These are phyloP conservation scores for Anthopleura sola DNA, from an alignment of 64 coral and sea anemone genomes.

Conservation along the genomic window DNA sequence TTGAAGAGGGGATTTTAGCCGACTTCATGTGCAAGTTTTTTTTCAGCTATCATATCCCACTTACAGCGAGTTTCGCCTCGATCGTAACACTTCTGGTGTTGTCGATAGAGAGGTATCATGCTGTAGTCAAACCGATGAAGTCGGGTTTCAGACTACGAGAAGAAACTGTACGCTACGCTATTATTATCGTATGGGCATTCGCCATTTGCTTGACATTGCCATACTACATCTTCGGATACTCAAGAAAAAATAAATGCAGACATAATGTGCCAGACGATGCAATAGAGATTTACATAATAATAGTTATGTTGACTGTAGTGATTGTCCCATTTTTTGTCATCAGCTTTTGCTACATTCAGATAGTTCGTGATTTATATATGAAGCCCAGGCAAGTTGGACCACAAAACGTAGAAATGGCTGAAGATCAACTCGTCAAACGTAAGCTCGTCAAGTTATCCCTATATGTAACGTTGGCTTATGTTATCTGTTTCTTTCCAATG, in stretches of 20 bases:
- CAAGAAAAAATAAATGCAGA: neutral
- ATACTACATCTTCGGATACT: neutral
- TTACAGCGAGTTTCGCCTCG: slow-evolving; percentile 18
- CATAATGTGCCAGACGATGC: neutral
- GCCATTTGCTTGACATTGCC: neutral
- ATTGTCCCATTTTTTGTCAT: slow-evolving; percentile 15
- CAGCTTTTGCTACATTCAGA: slow-evolving; percentile 19
- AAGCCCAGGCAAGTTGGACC: slow-evolving; percentile 2
- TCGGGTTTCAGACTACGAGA: neutral
- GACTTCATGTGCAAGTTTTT: neutral
- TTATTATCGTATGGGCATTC: neutral
- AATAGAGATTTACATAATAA: neutral
- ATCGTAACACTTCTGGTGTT: slow-evolving; percentile 26
- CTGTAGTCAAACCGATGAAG: slow-evolving; percentile 13
- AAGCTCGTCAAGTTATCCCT: neutral
- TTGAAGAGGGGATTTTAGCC: neutral
- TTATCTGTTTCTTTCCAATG: neutral
- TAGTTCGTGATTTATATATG: slow-evolving; percentile 17
- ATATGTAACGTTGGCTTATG: neutral
- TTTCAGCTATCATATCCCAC: neutral
- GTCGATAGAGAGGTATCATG: slow-evolving; percentile 4
- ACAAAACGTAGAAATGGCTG: neutral
- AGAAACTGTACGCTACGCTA: neutral
- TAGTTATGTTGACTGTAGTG: neutral
- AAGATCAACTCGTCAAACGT: neutral